Base-by-base conservation (phyloP, 2,888 invertebrate genomes). In the Scaptomyza parva region DNA sequence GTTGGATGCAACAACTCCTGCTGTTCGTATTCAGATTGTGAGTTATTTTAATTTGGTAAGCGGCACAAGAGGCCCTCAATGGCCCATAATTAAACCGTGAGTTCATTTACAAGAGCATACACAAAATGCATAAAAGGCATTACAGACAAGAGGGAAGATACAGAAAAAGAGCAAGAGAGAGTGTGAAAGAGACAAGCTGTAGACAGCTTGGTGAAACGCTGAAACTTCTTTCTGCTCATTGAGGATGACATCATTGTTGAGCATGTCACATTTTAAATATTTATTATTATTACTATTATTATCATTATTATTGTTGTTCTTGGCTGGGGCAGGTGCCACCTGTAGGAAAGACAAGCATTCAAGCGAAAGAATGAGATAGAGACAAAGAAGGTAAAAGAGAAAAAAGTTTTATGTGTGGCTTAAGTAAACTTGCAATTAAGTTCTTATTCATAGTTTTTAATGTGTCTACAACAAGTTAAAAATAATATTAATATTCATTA, bases 51-150 rank as follows among this genome's bases (percentile, higher is more conserved):
- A 70, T 79, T 69, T 61, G 62, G 64, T 65, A 75, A 72, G 72
- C 63, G 67, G 41, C 60, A 52, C 64, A 67, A 74, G 66, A 58
- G 60, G 57, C 48, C 63, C 61, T 65, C 66, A 64, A 68, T 68
- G 66, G 76, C 61, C 44, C 52, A 61, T 84, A 81, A 81, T 85
- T 85, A 85, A 85, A 72, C 70, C 66, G 53, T 44, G 62, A 73
- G 78, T 76, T 81, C 66, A 67, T 67, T 82, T 70, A 63, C 64
- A 70, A 64, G 28, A 37, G 50, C 43, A 26, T 35, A 14, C 5
- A n/a, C 26, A 22, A 44, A 53, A 54, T 73, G 55, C 41, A 52
- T 70, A 63, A 52, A 43, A 63, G 43, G 39, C n/a, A 0, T 9
- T 33, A n/a, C 24, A 14, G 18, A 2, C 18, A 35, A 3, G 14